Base-by-base conservation (phyloP, 2,797 vertebrate species). In the Clarias pachynema region DNA sequence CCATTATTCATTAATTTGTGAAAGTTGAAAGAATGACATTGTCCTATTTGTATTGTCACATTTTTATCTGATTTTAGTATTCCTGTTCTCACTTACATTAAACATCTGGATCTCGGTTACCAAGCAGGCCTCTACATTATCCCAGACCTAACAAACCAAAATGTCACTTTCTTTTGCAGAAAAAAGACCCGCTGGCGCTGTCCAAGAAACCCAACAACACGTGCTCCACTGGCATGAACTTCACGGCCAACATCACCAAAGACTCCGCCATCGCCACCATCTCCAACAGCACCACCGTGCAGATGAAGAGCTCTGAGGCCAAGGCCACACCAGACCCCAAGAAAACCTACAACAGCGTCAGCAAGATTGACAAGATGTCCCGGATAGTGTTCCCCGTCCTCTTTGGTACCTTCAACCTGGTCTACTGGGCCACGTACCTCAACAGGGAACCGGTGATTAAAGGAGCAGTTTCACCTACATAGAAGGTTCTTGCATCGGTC, bases 281-380 rank as follows among this genome's bases (percentile, higher is more conserved):
- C 81, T 95, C 96, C 79, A 97, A 97, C 82, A 91, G 96, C 88
- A 93, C 96, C 5, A 89, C 96, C 0, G 94, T 95, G 79, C 95
- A 96, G 84, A 94, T 94, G 77, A 98, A 96, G 90, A 87, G 96
- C 14, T 85, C 94, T 0, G 97, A 98, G 90, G 93, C 96, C 91
- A 98, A 97, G 92, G 90, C 95, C 89, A 91, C 95, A 0, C 80
- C 96, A 1, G 98, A 99, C 91, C 97, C 95, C 90, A 99, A 98
- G 96, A 99, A 99, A 95, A 98, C 98, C 86, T 99, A 99, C 92
- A 99, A 99, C 94, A 99, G 98, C 74, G 96, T 99, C 92, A 99
- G 98, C 95, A 99, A 97, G 94, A 99, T 99, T 49, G 97, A 99
- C 94, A 99, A 99, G 94, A 98, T 99, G 97, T 97, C 98, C 90